phyloP scores from a whole-genome alignment of 2,888 invertebrate species.

The Rhorus exstirpatorius region DNA sequence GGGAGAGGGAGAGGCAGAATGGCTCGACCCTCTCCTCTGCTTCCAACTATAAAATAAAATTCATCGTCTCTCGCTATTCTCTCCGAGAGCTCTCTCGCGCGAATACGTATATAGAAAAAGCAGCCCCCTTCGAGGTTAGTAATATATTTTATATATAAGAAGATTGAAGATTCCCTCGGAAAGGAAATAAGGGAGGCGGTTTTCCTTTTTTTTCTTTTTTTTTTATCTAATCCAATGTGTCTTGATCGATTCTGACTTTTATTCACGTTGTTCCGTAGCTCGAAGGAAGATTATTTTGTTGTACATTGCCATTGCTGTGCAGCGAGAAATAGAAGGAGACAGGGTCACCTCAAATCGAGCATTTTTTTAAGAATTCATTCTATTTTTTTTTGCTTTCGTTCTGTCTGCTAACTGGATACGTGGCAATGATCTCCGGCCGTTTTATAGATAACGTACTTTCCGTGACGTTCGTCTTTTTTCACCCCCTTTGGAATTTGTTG shows the following conservation, averaged over 20 bases:
- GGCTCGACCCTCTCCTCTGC: constrained; percentile 72
- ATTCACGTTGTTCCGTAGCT: constrained; percentile 32
- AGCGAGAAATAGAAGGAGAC: neutral
- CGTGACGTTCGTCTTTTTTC: constrained; percentile 73
- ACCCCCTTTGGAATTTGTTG: constrained; percentile 67
- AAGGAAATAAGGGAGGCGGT: constrained; percentile 58
- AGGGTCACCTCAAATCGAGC: constrained; percentile 9
- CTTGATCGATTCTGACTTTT: constrained; percentile 58
- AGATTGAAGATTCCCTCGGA: constrained; percentile 60
- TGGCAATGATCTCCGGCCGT: constrained; percentile 75
- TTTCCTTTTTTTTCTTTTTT: constrained; percentile 49
- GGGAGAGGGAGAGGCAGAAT: constrained; percentile 64
- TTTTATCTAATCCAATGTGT: constrained; percentile 59
- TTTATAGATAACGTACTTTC: constrained; percentile 76
- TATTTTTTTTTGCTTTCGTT: constrained; percentile 44
- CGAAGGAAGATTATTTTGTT: constrained; percentile 15
- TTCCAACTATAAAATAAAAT: constrained; percentile 85
- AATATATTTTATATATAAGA: constrained; percentile 63
- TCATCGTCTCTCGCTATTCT: constrained; percentile 79
- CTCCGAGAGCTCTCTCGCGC: constrained; percentile 67
- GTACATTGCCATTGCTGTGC: neutral
- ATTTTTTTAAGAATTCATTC: constrained; percentile 29
- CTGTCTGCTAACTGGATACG: constrained; percentile 50
- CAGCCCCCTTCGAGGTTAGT: constrained; percentile 52
- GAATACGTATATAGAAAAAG: constrained; percentile 22